A percentile compares a stretch with the other conserved stretches of the same genome.
phyloP scores from a whole-genome alignment of 1,140 invertebrate genomes.

The Drosophila ficusphila region DNA sequence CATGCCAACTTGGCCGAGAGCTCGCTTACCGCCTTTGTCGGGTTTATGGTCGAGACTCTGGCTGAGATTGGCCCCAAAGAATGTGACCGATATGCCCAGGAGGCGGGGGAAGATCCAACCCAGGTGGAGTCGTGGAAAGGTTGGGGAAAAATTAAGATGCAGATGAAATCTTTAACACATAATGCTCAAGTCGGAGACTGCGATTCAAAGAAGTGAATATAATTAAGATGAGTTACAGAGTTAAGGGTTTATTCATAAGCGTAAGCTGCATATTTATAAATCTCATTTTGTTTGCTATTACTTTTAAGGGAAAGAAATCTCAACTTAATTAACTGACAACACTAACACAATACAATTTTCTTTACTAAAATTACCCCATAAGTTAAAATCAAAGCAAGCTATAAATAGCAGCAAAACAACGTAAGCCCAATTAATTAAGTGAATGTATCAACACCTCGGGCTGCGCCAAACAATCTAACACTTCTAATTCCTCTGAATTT shows the following conservation, averaged over 20 bases:
- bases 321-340: too few relatives aligned
- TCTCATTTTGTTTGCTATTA: too few relatives aligned
- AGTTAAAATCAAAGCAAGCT: background rate
- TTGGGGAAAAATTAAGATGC: background rate
- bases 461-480: background rate
- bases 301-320: too few relatives aligned
- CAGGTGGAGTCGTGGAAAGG: background rate
- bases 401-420: background rate
- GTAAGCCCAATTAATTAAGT: conserved; percentile 15
- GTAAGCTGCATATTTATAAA: too few relatives aligned
- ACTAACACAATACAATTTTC: too few relatives aligned
- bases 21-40: conserved; percentile 20
- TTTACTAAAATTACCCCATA: background rate
- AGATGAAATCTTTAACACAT: conserved; percentile 2
- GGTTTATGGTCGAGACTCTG: conserved; percentile 35
- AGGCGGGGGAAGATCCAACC: background rate
- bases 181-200: background rate
- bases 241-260: too few relatives aligned
- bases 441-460: conserved; percentile 1
- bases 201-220: background rate
- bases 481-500: conserved; percentile 6
- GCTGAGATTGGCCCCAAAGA: conserved; percentile 27
- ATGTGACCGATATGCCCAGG: conserved; percentile 23
- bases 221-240: background rate
- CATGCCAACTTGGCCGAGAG: conserved; percentile 13